Conservation (phyloP, 2,113 vertebrate species). For the Sphyrna mokarran region DNA sequence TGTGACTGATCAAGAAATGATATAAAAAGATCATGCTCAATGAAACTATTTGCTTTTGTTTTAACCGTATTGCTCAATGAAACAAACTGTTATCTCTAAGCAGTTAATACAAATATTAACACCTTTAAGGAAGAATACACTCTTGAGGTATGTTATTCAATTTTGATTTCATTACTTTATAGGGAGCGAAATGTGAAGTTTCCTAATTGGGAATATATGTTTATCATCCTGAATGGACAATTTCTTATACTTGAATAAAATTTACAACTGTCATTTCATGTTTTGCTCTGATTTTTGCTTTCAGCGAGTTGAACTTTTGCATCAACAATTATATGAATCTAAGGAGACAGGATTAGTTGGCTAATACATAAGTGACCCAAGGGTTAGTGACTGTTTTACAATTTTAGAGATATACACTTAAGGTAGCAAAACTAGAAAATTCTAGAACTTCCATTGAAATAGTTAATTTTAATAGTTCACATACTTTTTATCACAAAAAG, state of each 20-base stretch:
- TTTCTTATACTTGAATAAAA: conserved; percentile 4
- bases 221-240: background rate
- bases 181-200: background rate
- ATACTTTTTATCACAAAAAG: background rate
- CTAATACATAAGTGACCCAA: background rate
- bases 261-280: background rate
- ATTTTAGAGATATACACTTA: background rate
- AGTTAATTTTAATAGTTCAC: background rate
- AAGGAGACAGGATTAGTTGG: conserved; percentile 12
- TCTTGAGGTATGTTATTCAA: background rate
- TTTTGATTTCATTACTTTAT: background rate
- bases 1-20: background rate
- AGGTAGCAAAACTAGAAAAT: background rate
- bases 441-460: too few species aligned
- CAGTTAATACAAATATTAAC: background rate
- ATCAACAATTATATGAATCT: conserved; percentile 25
- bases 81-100: background rate
- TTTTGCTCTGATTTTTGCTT: conserved; percentile 24
- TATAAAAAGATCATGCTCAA: background rate
- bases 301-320: conserved; percentile 22
- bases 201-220: background rate
- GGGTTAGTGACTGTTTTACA: conserved; percentile 9
- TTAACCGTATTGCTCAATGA: background rate
- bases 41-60: background rate
- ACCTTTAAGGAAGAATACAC: background rate